Conservation (phyloP, 2,888 invertebrate species). For the Pandemis cinnamomeana region DNA sequence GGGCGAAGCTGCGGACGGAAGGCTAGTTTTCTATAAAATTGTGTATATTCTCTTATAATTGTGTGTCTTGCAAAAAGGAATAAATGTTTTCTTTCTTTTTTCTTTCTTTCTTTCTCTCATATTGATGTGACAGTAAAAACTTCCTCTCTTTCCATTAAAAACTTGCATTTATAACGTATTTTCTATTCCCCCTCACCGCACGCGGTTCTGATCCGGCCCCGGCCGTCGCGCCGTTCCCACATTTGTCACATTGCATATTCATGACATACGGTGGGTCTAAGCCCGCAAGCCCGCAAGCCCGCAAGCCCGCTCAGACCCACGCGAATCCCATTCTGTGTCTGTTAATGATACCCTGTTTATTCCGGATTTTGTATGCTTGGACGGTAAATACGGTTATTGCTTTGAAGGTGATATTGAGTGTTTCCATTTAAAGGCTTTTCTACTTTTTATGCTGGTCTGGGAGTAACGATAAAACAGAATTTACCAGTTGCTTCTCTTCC, state of each 20-base stretch:
- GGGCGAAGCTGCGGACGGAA: no score
- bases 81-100: no score
- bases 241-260: constrained; percentile 8
- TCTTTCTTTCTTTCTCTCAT: no score
- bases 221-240: not conserved
- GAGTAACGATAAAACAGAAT: no score
- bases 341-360: constrained; percentile 17
- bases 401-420: not conserved
- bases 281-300: constrained; percentile 6
- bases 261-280: constrained; percentile 1
- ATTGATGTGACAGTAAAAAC: no score
- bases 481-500: no score
- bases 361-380: not conserved
- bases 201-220: not conserved
- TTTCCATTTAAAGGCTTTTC: not conserved
- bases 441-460: not conserved
- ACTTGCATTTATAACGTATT: no score
- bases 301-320: not conserved
- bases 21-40: no score
- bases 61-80: no score
- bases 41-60: no score
- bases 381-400: not conserved
- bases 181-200: not conserved
- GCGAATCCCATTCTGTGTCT: constrained; percentile 8
- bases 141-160: no score